Evolutionary conservation across 2,888 invertebrate genomes (phyloP).

Genomic region (Folsomia candida): DNA sequence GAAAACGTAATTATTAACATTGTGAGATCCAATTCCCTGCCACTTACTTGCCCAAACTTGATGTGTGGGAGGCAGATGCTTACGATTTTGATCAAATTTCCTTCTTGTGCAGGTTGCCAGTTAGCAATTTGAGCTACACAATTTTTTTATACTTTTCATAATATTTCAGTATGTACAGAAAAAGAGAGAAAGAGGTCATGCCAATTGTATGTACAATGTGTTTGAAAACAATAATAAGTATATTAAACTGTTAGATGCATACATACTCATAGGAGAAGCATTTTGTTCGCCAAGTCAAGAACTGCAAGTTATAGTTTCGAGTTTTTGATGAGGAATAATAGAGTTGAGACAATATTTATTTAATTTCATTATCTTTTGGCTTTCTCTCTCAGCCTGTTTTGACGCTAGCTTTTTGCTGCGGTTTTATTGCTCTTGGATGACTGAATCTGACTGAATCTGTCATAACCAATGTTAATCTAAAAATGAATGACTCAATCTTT

Average conservation of each 20-base stretch:
- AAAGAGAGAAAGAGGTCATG: too few species aligned
- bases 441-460: slow-evolving; percentile 3
- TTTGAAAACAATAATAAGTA: too few species aligned
- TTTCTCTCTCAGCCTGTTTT: not conserved
- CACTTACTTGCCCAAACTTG: not conserved
- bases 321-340: not conserved
- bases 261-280: too few species aligned
- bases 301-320: too few species aligned
- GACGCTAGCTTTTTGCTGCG: slow-evolving; percentile 5
- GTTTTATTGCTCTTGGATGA: slow-evolving; percentile 18
- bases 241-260: too few species aligned
- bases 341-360: not conserved
- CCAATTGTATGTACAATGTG: too few species aligned
- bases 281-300: too few species aligned
- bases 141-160: too few species aligned
- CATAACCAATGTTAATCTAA: not conserved
- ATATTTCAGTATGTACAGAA: too few species aligned
- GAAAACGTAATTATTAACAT: not conserved
- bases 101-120: too few species aligned
- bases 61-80: not conserved
- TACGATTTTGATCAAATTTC: too few species aligned
- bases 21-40: not conserved
- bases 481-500: slow-evolving; percentile 19
- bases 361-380: not conserved
- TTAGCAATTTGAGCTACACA: too few species aligned